Evolutionary conservation across 1,140 invertebrate species (phyloP), one percentile per base, ranked within the genome.

Genomic region (Riptortus pedestris): DNA sequence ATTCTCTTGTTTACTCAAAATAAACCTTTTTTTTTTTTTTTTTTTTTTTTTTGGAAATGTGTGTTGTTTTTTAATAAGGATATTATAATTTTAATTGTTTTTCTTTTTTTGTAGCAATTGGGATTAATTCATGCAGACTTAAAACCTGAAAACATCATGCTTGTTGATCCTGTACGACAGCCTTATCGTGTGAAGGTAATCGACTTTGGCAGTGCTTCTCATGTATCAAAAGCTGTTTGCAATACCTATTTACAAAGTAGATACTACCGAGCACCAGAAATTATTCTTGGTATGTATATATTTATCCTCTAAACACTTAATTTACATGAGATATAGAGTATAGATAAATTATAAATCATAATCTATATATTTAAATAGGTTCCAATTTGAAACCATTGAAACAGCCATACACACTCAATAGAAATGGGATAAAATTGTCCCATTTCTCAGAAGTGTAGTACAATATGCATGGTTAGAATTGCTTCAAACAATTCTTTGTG

Each of bases 101-200:
- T 69, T 68, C 71, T 71, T 72, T 65, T 51, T 68, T 77, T 77
- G 27, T 79, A 93, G 87, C 93, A 98, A 88, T 81, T 99, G 71
- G 96, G 96, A 65, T 80, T 99, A 70, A 99, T 99, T 74, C 97
- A 99, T 79, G 97, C 96, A 60, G 97, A 99, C 78, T 79, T 99
- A 67, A 99, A 99, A 78, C 97, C 97, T 11, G 97, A 99, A 78
- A 99, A 99, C 76, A 99, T 99, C 71, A 99, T 99, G 96, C 78
- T 99, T 71, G 94, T 98, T 60, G 96, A 99, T 79, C 97, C 96
- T 29, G 85, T 88, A 28, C 85, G 95, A 66, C 95, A 98, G 73
- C 96, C 96, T 0, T 99, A 97, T 76, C 81, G 94, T 71, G 90
- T 94, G 14, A 96, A 97, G 83, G 94, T 99, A 7, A 99, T 99